A percentile compares a stretch with the other conserved stretches of the same genome.
Evolutionary conservation across 2,888 invertebrate genomes (phyloP).

Genomic region (Scrobipalpa atriplicella): DNA sequence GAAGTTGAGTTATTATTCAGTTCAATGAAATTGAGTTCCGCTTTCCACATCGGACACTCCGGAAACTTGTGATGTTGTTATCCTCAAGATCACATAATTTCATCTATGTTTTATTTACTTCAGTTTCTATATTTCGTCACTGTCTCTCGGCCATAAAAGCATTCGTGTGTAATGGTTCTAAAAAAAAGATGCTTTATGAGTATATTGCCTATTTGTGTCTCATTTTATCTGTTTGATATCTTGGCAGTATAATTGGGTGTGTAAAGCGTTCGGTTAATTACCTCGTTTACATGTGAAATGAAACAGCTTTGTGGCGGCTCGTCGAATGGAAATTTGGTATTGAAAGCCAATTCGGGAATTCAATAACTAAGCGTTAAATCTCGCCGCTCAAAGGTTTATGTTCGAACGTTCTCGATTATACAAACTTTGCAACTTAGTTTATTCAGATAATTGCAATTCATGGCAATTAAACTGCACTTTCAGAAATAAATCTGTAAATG

Average conservation of each 20-base stretch:
- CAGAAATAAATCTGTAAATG: not conserved
- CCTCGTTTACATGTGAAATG: conserved; percentile 14
- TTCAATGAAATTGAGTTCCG: conserved; percentile 15
- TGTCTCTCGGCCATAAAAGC: conserved; percentile 9
- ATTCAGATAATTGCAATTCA: not conserved
- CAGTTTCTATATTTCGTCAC: conserved; percentile 6
- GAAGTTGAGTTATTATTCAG: not conserved
- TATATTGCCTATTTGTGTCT: conserved; percentile 4
- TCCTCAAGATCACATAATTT: not conserved
- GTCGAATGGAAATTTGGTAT: not conserved
- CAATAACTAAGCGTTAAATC: not conserved
- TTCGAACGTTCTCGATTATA: not conserved
- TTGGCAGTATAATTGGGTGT: not conserved
- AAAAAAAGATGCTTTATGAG: conserved; percentile 1
- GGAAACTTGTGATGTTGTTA: not conserved
- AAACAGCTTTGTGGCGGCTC: not conserved
- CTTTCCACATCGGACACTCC: conserved; percentile 8
- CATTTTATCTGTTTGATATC: conserved; percentile 1
- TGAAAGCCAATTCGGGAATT: not conserved
- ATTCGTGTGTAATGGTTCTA: not conserved
- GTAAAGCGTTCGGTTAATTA: conserved; percentile 14
- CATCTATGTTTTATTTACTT: not conserved
- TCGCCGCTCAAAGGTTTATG: not conserved
- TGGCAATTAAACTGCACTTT: not conserved
- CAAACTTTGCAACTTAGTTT: conserved; percentile 1